Evolutionary conservation across 2,797 vertebrate genomes (phyloP), one percentile per base, ranked within the genome.

Genomic region (Phrynocephalus forsythii): DNA sequence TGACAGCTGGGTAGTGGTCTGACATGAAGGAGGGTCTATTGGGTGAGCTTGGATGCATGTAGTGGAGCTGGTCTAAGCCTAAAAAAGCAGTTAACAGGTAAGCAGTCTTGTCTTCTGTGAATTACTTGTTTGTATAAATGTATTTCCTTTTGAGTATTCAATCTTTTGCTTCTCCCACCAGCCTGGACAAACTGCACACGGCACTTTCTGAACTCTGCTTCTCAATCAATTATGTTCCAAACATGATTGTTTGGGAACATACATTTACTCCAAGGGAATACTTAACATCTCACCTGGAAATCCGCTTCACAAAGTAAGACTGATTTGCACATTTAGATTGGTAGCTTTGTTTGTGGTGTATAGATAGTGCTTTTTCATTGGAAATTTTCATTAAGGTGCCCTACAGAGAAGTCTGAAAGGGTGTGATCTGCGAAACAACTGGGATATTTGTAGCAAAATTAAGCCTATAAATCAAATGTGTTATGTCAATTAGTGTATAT

Each of bases 221-320:
- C 97, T 99, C 99, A 94, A 99, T 99, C 97, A 99, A 99, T 97
- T 99, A 99, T 0, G 98, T 99, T 88, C 98, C 99, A 69, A 99
- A 99, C 97, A 98, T 99, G 98, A 97, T 97, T 69, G 98, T 99
- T 80, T 99, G 99, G 99, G 99, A 99, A 44, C 99, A 99, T 96
- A 99, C 99, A 0, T 99, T 99, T 95, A 99, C 99, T 0, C 99
- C 99, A 0, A 97, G 99, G 83, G 99, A 99, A 92, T 99, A 99
- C 93, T 97, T 99, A 95, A 99, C 99, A 24, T 99, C 99, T 28
- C 99, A 99, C 95, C 97, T 99, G 97, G 99, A 99, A 98, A 99
- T 99, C 93, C 98, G 99, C 91, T 99, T 99, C 88, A 99, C 99
- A 95, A 99, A 99, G 99, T 99, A 98, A 98, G 97, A 94, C 87